These are phyloP conservation scores for Amyelois transitella DNA, from an alignment of 1,140 invertebrate genomes.

Conservation along the genomic window DNA sequence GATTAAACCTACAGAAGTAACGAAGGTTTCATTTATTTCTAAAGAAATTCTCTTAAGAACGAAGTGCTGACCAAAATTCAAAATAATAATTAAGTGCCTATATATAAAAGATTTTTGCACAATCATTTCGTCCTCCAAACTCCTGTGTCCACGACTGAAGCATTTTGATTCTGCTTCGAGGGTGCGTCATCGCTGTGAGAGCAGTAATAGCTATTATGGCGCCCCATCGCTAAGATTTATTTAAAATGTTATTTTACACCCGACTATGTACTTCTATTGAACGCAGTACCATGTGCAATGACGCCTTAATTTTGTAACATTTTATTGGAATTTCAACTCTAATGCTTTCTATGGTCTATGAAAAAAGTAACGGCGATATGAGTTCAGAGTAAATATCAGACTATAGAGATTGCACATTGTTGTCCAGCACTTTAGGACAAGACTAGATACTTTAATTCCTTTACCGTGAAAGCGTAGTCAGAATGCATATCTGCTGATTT, in stretches of 20 bases:
- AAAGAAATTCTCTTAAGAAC: too few species aligned
- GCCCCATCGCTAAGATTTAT: slow-evolving; percentile 64
- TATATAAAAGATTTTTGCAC: background rate
- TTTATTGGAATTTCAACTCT: slow-evolving; percentile 34
- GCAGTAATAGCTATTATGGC: slow-evolving; percentile 60
- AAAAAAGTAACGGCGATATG: slow-evolving; percentile 2
- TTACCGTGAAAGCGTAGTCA: too few species aligned
- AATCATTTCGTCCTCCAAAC: slow-evolving; percentile 24
- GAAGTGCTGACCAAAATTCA: too few species aligned
- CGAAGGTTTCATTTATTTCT: too few species aligned
- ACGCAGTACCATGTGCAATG: slow-evolving; percentile 27
- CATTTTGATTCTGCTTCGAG: slow-evolving; percentile 53
- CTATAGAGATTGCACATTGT: too few species aligned
- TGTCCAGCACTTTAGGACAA: too few species aligned
- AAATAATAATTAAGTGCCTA: background rate
- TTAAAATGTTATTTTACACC: slow-evolving; percentile 72
- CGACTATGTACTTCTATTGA: slow-evolving; percentile 55
- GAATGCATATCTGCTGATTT: too few species aligned
- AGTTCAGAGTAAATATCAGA: background rate
- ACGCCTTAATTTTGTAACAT: slow-evolving; percentile 37
- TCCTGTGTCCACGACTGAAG: slow-evolving; percentile 21
- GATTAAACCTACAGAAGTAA: too few species aligned
- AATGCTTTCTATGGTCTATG: slow-evolving; percentile 27
- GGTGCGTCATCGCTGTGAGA: slow-evolving; percentile 49
- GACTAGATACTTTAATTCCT: too few species aligned